Percentiles rank a stretch among this genome's conserved stretches.
Conservation (phyloP, 2,797 vertebrate species). For the Threskiornis aethiopicus region DNA sequence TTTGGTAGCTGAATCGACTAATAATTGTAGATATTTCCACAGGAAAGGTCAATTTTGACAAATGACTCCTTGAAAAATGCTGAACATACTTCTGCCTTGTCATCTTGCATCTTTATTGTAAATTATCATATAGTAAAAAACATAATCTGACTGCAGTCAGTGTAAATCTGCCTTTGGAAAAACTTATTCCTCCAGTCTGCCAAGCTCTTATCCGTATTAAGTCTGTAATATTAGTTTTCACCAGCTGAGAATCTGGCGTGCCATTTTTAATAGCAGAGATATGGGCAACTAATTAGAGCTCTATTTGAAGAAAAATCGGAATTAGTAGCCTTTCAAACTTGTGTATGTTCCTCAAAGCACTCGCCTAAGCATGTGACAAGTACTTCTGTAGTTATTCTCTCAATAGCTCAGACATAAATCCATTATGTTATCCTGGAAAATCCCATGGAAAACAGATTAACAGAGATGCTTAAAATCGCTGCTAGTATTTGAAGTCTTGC, state of each 20-base stretch:
- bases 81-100: constrained; percentile 1
- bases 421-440: background rate
- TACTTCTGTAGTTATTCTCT: background rate
- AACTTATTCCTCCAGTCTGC: background rate
- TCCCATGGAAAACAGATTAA: background rate
- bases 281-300: background rate
- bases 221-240: background rate
- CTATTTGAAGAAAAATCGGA: background rate
- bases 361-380: background rate
- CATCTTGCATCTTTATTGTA: constrained; percentile 10
- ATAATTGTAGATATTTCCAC: constrained; percentile 56
- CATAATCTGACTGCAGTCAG: background rate
- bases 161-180: background rate
- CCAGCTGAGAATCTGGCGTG: background rate
- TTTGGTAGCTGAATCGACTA: constrained; percentile 54
- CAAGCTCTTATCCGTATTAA: background rate
- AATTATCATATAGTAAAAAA: background rate
- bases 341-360: background rate
- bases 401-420: background rate
- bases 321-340: background rate
- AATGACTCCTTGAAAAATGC: constrained; percentile 10
- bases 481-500: background rate
- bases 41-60: constrained; percentile 68
- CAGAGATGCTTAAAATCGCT: background rate
- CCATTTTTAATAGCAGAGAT: background rate